Percentiles rank a stretch among this genome's conserved stretches.
These are phyloP conservation scores for Agrypnia vestita DNA, from an alignment of 1,140 invertebrate genomes.

Conservation along the genomic window DNA sequence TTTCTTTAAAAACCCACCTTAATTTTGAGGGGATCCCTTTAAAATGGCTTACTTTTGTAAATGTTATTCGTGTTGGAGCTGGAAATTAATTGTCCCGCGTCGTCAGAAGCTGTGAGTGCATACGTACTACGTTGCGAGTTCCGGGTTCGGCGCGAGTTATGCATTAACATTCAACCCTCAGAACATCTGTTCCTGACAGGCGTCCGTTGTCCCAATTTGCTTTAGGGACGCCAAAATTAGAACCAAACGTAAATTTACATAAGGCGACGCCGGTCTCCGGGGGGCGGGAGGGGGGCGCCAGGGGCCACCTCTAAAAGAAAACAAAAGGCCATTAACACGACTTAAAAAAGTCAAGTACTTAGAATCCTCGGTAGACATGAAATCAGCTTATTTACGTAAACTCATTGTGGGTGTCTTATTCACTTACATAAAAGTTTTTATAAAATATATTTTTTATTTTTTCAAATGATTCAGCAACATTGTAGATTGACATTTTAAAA, in stretches of 20 bases:
- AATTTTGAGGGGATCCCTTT: too few relatives aligned
- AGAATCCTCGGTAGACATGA: background rate
- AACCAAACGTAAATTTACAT: conserved; percentile 28
- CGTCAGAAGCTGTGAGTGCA: background rate
- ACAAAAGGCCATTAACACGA: conserved; percentile 7
- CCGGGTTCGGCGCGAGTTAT: conserved; percentile 9
- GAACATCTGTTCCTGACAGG: conserved; percentile 32
- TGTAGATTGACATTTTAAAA: too few relatives aligned
- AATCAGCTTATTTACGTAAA: background rate
- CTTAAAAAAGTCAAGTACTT: background rate
- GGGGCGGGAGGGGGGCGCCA: background rate
- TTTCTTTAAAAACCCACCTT: too few relatives aligned
- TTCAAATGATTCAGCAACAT: too few relatives aligned
- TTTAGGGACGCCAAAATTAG: conserved; percentile 25
- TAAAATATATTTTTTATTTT: too few relatives aligned
- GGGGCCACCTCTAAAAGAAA: background rate
- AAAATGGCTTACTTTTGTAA: too few relatives aligned
- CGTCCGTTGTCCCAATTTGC: conserved; percentile 36
- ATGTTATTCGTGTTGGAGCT: too few relatives aligned
- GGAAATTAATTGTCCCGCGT: background rate
- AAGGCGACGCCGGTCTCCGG: conserved; percentile 4
- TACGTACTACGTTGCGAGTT: background rate
- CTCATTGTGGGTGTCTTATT: too few relatives aligned
- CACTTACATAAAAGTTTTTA: too few relatives aligned
- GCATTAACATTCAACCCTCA: conserved; percentile 33